Evolutionary conservation across 2,888 invertebrate species (phyloP), one percentile per base, ranked within the genome.

Genomic region (Sphaerophoria rueppellii): DNA sequence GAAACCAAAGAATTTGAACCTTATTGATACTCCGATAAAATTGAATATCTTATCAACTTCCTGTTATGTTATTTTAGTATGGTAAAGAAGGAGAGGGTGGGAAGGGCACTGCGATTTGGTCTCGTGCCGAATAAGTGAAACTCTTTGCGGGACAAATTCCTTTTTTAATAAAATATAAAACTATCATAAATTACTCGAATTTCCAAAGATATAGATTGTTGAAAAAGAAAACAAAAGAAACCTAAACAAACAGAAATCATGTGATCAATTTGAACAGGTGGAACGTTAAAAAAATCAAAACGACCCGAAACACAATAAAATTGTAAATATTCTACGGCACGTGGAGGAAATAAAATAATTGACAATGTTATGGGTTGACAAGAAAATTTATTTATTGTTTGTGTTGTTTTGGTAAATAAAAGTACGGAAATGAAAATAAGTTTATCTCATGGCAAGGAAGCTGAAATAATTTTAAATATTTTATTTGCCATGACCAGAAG

Each of bases 221-320:
- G 24, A 40, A 40, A 40, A 40, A 40, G 6, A 37, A 37, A 37
- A 37, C 4, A 37, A 37, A 37, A 37, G 5, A 40, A 40, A 40
- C 40, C 9, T 24, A 24, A 24, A 24, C 24, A 60, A 40, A 40
- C 9, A 9, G 40, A 40, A 7, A 9, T 40, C 40, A 43, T 43
- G 11, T 79, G 61, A 61, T 67, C 32, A 60, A 67, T 43, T 40
- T 52, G 16, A 35, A 70, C 69, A 80, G 80, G 80, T 80, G 55
- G 40, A 37, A 11, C 7, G 48, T 48, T 37, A 0, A 48, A 12
- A 14, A 14, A 65, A 52, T 37, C 9, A 50, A 24, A 24, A 24
- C 24, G 24, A 24, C 24, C 2, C 24, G 2, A 24, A 50, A 43
- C 6, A 60, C 16, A 40, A 67, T 40, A 52, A 67, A 40, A n/a